Percentiles rank a stretch among this genome's conserved stretches.
These are phyloP conservation scores for Apostichopus leukothele DNA, from an alignment of 53 echinoderm and acorn worm genomes.

Conservation along the genomic window DNA sequence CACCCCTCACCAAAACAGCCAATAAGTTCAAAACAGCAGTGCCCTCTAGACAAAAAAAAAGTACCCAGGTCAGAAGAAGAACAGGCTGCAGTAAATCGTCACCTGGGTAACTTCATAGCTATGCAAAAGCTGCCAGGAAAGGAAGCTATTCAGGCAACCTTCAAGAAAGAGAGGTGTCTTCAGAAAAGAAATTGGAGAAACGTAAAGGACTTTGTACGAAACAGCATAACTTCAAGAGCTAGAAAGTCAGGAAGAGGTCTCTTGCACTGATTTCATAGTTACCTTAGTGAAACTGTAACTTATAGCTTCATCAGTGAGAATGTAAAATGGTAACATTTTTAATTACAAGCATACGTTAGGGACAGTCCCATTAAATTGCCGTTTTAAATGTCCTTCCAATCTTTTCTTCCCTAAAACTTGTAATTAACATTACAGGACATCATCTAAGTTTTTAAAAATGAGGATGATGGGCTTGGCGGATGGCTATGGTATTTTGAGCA, in stretches of 20 bases:
- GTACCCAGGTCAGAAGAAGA: conserved; percentile 45
- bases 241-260: conserved; percentile 12
- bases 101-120: conserved; percentile 49
- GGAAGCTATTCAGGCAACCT: conserved; percentile 26
- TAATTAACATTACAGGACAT: too few relatives aligned
- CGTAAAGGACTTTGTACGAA: conserved; percentile 58
- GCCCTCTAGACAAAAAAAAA: conserved; percentile 33
- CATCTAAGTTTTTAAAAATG: too few relatives aligned
- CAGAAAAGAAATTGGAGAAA: conserved; percentile 56
- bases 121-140: conserved; percentile 49
- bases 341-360: too few relatives aligned
- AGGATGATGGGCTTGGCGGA: too few relatives aligned
- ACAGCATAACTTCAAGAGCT: conserved; percentile 39
- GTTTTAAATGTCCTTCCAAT: too few relatives aligned
- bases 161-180: conserved; percentile 45
- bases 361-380: too few relatives aligned
- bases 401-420: too few relatives aligned
- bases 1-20: not conserved
- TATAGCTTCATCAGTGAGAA: too few relatives aligned
- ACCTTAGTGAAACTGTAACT: too few relatives aligned
- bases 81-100: conserved; percentile 38
- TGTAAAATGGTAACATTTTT: too few relatives aligned
- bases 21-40: not conserved
- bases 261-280: not conserved
- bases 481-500: too few relatives aligned